Base-by-base conservation (phyloP, 2,113 vertebrate species). In the Phycodurus eques region DNA sequence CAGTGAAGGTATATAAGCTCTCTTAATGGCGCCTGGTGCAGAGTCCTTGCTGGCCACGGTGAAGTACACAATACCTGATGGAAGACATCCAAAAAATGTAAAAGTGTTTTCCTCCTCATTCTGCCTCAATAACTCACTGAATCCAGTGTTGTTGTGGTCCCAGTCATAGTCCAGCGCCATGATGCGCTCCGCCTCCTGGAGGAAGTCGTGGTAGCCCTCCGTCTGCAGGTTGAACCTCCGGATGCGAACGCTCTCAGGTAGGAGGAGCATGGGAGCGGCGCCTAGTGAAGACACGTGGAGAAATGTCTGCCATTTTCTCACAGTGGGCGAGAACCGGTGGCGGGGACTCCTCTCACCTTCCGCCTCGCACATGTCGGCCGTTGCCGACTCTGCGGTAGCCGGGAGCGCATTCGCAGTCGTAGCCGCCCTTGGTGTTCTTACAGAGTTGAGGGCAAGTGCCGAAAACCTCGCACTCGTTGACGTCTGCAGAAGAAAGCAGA, bases 131-230 rank as follows among this genome's bases (percentile, higher is more conserved):
- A 9, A 75, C 95, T 90, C 87, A 97, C 96, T 96, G 72, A 94
- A 89, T 70, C 92, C 94, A 27, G 91, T 93, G 67, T 92, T 92
- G 86, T 96, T 95, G 3, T 95, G 95, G 67, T 98, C 95, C 95
- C 95, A 98, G 7, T 96, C 95, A 12, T 96, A 98, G 88, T 97
- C 96, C 80, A 98, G 47, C 44, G 95, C 92, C 80, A 95, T 93
- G 78, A 98, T 94, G 56, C 74, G 94, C 54, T 96, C 94, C 68
- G 96, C 90, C 15, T 97, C 93, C 63, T 95, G 88, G 13, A 98
- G 90, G 66, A 94, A 97, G 82, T 98, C 94, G 2, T 94, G 95
- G 81, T 95, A 96, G 66, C 92, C 88, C 35, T 95, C 91, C 0
- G 94, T 94, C 53, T 95, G 94, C 68, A 95, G 83, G 74, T 96